Conservation (phyloP, 64 coral and sea anemone genomes). For the Astreopora myriophthalma region DNA sequence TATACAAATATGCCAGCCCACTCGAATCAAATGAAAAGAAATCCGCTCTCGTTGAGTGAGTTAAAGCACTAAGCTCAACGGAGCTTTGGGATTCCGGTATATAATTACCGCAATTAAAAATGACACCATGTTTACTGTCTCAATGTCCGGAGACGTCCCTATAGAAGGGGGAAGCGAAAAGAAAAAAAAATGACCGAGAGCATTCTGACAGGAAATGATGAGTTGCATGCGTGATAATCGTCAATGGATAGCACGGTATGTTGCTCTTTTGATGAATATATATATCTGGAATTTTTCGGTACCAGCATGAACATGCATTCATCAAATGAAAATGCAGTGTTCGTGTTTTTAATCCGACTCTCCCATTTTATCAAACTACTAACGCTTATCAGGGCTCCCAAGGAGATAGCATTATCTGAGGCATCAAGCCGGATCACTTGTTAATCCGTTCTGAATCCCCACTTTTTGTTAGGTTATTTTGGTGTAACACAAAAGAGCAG, state of each 20-base stretch:
- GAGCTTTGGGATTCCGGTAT: conserved; percentile 13
- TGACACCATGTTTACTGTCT: background rate
- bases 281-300: no score
- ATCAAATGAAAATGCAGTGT: no score
- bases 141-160: background rate
- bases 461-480: background rate
- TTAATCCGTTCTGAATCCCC: no score
- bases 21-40: background rate
- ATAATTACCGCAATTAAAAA: conserved; percentile 44
- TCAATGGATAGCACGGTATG: no score
- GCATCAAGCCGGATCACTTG: no score
- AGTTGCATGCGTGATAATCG: no score
- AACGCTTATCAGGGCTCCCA: no score
- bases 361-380: no score
- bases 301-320: no score
- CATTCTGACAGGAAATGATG: background rate
- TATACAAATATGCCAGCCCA: background rate
- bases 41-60: conserved; percentile 46
- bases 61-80: background rate
- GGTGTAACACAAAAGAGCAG: background rate
- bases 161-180: background rate
- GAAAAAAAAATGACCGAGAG: background rate
- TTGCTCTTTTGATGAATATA: no score
- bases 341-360: no score
- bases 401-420: no score